phyloP scores from a whole-genome alignment of 2,888 invertebrate species.

The Argyresthia goedartella region DNA sequence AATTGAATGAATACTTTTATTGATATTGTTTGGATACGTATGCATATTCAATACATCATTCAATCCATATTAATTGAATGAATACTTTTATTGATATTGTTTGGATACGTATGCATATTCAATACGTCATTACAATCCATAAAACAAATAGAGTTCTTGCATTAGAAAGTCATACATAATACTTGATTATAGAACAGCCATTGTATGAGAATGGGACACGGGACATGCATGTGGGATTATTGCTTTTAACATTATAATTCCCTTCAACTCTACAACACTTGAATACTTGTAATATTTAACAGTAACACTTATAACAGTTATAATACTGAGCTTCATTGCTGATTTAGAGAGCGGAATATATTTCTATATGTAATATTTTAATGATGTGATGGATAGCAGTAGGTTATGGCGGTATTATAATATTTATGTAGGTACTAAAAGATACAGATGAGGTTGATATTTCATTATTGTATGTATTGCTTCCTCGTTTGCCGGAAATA shows the following conservation, averaged over 20 bases:
- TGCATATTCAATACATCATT: too few relatives aligned
- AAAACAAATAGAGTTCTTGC: too few relatives aligned
- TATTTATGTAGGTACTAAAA: background rate
- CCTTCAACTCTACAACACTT: background rate
- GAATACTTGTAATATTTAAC: constrained; percentile 9
- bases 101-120: too few relatives aligned
- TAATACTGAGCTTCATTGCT: constrained; percentile 45
- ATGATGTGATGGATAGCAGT: background rate
- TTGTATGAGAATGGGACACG: too few relatives aligned
- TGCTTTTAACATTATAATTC: background rate
- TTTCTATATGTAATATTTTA: constrained; percentile 23
- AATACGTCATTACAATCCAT: too few relatives aligned
- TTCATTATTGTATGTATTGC: constrained; percentile 32
- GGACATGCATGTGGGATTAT: background rate
- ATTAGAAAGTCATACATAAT: too few relatives aligned
- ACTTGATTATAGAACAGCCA: too few relatives aligned
- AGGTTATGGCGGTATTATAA: background rate
- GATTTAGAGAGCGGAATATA: constrained; percentile 38
- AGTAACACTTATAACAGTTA: constrained; percentile 27
- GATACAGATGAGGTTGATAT: background rate
- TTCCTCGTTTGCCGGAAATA: constrained; percentile 62
- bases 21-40: too few relatives aligned
- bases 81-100: too few relatives aligned
- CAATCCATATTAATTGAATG: too few relatives aligned
- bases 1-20: too few relatives aligned